Evolutionary conservation across 2,113 vertebrate species (phyloP).

Genomic region (Eubucco bourcierii): DNA sequence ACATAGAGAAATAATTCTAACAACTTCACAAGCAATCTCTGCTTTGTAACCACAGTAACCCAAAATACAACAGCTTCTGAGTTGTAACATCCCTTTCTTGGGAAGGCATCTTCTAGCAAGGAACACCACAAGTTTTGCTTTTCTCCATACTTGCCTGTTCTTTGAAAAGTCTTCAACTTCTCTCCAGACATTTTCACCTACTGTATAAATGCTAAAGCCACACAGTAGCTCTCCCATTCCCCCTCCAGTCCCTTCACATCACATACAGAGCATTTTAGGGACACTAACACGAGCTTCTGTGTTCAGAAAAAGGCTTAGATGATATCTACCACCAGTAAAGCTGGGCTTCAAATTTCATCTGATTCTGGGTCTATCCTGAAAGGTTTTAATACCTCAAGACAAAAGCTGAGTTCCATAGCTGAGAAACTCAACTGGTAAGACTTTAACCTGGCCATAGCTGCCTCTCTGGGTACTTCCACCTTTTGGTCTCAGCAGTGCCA

Average conservation of each 20-base stretch:
- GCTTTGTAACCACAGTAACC: no score
- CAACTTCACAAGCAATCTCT: not conserved
- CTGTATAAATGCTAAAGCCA: not conserved
- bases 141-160: not conserved
- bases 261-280: not conserved
- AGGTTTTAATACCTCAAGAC: not conserved
- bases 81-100: not conserved
- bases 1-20: not conserved
- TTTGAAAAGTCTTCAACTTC: not conserved
- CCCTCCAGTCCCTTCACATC: not conserved
- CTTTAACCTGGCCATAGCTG: not conserved
- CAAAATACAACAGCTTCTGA: no score
- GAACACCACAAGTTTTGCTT: not conserved
- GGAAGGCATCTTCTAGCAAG: not conserved
- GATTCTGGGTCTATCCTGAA: not conserved
- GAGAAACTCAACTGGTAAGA: not conserved
- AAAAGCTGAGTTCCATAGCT: not conserved
- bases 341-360: not conserved
- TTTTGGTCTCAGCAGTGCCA: not conserved
- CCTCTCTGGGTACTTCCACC: not conserved
- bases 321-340: fast-evolving
- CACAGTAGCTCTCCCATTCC: not conserved
- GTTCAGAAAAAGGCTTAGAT: not conserved
- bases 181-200: not conserved
- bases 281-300: not conserved